phyloP scores from a whole-genome alignment of 2,888 invertebrate species.

The Callinectes sapidus region DNA sequence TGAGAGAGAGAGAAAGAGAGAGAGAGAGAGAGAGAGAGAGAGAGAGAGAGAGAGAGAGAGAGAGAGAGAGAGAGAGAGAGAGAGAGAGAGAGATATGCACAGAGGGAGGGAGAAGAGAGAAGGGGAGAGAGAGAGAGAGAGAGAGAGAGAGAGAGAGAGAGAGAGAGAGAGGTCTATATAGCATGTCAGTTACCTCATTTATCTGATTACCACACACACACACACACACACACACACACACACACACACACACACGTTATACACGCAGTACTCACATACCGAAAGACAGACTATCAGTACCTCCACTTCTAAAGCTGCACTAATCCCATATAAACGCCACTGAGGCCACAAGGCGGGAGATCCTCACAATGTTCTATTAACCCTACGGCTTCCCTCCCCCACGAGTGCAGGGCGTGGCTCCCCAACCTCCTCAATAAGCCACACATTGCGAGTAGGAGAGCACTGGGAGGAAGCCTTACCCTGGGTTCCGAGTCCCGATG shows the following conservation, averaged over 20 bases:
- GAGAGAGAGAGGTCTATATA: not conserved
- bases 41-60: no score
- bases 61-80: not conserved
- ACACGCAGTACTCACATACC: not conserved
- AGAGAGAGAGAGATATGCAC: no score
- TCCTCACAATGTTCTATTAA: not conserved
- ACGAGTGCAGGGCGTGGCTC: not conserved
- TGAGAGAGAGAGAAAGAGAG: no score
- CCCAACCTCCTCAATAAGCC: not conserved
- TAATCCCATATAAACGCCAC: not conserved
- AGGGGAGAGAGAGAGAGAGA: no score
- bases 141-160: no score
- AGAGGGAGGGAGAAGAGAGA: no score
- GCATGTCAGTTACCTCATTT: not conserved
- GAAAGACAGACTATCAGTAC: not conserved
- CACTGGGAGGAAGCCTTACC: not conserved
- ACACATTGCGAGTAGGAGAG: not conserved
- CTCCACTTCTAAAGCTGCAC: not conserved
- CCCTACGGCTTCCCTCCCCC: constrained; percentile 14
- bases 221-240: not conserved
- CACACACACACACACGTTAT: not conserved
- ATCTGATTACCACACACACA: not conserved
- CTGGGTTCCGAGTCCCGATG: not conserved
- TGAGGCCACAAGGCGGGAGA: not conserved
- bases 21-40: no score